phyloP scores from a whole-genome alignment of 1,140 invertebrate genomes.

The Lucilia sericata region DNA sequence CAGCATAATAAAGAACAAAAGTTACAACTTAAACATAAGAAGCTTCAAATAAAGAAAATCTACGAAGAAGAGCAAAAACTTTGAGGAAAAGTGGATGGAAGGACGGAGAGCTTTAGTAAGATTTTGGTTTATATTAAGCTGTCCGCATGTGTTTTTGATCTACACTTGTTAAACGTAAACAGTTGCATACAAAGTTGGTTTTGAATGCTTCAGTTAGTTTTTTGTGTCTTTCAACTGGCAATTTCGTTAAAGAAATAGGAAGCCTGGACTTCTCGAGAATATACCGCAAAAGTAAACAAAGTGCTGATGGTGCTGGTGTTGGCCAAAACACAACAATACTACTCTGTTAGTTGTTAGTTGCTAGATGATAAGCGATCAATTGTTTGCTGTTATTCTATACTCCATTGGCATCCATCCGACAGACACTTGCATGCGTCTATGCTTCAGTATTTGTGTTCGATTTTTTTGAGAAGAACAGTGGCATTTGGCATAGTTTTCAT shows the following conservation, averaged over 20 bases:
- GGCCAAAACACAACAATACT: background rate
- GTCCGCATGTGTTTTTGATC: constrained; percentile 36
- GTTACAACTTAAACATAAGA: background rate
- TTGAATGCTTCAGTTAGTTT: background rate
- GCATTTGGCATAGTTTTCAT: constrained; percentile 43
- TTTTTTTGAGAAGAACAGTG: constrained; percentile 30
- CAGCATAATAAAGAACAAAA: background rate
- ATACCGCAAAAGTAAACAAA: background rate
- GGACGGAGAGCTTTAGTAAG: background rate
- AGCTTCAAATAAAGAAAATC: background rate
- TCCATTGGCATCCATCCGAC: constrained; percentile 5
- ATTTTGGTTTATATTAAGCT: constrained; percentile 37
- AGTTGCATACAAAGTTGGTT: constrained; percentile 27
- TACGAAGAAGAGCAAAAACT: background rate
- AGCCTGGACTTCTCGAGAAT: background rate
- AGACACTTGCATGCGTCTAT: background rate
- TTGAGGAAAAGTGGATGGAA: too few species aligned
- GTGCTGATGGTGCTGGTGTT: background rate
- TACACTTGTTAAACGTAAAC: constrained; percentile 40
- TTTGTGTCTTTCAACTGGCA: too few species aligned
- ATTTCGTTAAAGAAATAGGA: background rate
- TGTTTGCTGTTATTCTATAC: background rate
- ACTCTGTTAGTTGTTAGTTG: background rate
- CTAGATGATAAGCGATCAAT: constrained; percentile 36
- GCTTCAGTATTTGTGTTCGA: too few species aligned